Conservation (phyloP, 1,140 invertebrate genomes). For the Neodiprion virginianus region DNA sequence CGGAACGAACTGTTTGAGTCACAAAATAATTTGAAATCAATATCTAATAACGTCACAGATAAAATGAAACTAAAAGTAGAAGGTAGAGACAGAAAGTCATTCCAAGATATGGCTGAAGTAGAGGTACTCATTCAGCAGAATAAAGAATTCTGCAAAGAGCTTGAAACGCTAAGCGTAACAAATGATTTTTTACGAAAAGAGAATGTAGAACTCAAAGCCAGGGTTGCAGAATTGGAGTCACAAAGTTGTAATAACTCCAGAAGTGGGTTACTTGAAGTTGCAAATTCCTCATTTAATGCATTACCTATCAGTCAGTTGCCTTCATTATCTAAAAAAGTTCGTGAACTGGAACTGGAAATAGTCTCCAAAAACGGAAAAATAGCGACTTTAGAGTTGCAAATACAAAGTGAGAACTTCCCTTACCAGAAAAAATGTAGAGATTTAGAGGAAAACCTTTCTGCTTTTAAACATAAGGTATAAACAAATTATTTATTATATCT, state of each 20-base stretch:
- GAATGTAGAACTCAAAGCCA: constrained; percentile 34
- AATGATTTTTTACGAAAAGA: constrained; percentile 26
- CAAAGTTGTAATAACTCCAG: constrained; percentile 34
- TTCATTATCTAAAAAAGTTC: constrained; percentile 39
- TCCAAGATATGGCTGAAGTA: constrained; percentile 20
- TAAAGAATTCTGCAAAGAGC: constrained; percentile 23
- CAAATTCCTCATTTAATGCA: constrained; percentile 23
- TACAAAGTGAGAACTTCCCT: constrained; percentile 46
- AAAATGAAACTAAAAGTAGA: not conserved
- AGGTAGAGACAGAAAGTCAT: constrained; percentile 26
- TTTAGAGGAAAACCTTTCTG: constrained; percentile 36
- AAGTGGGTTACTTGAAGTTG: constrained; percentile 34
- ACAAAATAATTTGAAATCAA: constrained; percentile 16
- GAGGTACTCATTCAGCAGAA: constrained; percentile 19
- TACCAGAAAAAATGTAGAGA: constrained; percentile 47
- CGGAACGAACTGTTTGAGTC: constrained; percentile 9
- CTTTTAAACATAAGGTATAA: constrained; percentile 40
- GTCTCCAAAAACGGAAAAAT: constrained; percentile 48
- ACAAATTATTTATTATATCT: constrained; percentile 18
- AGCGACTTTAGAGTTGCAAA: constrained; percentile 45
- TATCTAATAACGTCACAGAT: constrained; percentile 3
- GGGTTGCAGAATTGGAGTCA: constrained; percentile 24
- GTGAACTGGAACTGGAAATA: constrained; percentile 43
- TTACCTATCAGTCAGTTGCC: constrained; percentile 23
- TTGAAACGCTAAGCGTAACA: constrained; percentile 16